Evolutionary conservation across 1,140 invertebrate genomes (phyloP).

Genomic region (Metopolophium dirhodum): DNA sequence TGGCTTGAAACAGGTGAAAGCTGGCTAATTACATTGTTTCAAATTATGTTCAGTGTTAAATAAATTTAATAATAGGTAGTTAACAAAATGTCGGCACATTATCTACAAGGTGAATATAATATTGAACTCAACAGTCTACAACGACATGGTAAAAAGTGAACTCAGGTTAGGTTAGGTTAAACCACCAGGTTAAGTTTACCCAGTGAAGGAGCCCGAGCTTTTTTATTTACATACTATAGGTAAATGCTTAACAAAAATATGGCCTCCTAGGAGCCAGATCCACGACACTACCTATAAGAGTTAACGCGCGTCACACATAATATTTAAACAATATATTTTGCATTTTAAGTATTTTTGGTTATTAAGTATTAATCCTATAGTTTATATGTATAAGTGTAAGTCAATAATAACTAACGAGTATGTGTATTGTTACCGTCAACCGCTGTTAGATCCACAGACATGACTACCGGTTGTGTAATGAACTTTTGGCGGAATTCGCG

Average conservation of each 20-base stretch:
- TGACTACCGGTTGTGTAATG: not conserved
- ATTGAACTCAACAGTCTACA: not conserved
- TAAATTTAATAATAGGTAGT: no score
- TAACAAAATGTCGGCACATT: not conserved
- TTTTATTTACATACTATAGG: not conserved
- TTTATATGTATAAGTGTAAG: not conserved
- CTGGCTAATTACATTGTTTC: not conserved
- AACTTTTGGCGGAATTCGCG: not conserved
- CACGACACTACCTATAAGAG: not conserved
- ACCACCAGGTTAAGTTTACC: not conserved
- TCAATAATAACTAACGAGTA: not conserved
- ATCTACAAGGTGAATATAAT: not conserved
- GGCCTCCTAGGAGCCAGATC: not conserved
- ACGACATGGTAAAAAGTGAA: not conserved
- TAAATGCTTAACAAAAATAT: not conserved
- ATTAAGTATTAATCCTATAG: not conserved
- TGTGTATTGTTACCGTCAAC: constrained; percentile 1
- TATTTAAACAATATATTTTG: not conserved
- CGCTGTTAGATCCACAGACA: not conserved
- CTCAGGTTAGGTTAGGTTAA: no score
- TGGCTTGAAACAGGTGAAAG: not conserved
- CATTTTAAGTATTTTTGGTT: not conserved
- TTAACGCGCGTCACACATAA: no score
- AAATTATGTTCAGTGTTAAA: not conserved
- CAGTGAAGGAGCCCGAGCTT: not conserved